Conservation (phyloP, 2,113 vertebrate species). For the Ameiurus melas region DNA sequence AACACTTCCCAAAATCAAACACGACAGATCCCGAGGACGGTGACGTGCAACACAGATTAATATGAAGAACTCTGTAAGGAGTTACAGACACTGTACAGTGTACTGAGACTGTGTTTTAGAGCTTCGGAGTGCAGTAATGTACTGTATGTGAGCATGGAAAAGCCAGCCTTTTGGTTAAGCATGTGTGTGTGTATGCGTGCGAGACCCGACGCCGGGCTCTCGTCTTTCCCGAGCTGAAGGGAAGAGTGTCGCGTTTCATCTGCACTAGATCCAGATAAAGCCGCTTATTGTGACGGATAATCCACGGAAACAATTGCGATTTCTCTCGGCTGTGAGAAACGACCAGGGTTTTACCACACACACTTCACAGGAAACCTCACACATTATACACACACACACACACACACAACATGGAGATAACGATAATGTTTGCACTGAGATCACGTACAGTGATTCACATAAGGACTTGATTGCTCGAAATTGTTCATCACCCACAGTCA, state of each 20-base stretch:
- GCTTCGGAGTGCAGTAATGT: not conserved
- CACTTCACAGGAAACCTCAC: not conserved
- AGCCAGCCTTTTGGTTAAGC: not conserved
- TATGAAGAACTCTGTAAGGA: not conserved
- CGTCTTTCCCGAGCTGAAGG: conserved; percentile 56
- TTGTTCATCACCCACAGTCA: not conserved
- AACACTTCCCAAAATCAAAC: too few relatives aligned
- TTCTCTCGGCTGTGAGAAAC: conserved; percentile 59
- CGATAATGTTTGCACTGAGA: not conserved
- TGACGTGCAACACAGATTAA: not conserved
- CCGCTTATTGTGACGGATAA: conserved; percentile 65
- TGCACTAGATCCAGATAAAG: conserved; percentile 61
- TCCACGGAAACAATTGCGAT: conserved; percentile 66
- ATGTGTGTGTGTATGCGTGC: not conserved
- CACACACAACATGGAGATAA: not conserved
- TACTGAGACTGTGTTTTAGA: not conserved
- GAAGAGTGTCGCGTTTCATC: conserved; percentile 69
- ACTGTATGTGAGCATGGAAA: not conserved
- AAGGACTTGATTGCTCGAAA: not conserved
- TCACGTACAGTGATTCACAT: not conserved
- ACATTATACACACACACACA: not conserved
- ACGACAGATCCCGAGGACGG: too few relatives aligned
- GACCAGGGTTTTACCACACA: conserved; percentile 38
- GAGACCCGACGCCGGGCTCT: conserved; percentile 44
- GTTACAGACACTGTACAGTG: too few relatives aligned